Percentiles rank a stretch among this genome's conserved stretches.
Evolutionary conservation across 2,113 vertebrate genomes (phyloP).

Genomic region (Vanacampus margaritifer): DNA sequence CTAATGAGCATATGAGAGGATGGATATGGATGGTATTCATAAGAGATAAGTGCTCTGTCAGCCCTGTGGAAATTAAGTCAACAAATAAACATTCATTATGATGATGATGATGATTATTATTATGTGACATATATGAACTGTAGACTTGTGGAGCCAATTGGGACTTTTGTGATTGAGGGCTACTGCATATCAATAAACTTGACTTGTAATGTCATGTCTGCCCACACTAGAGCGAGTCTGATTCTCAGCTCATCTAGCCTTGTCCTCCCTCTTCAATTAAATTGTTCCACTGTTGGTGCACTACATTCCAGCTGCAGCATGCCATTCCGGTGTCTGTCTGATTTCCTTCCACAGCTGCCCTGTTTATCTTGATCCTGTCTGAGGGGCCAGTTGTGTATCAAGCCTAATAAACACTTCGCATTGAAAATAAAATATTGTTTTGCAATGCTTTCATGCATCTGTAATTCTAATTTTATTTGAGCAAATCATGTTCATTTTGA

Average conservation of each 20-base stretch:
- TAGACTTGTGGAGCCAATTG: background rate
- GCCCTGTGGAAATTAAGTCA: no score
- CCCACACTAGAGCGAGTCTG: background rate
- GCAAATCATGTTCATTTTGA: background rate
- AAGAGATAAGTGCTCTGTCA: no score
- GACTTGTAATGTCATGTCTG: background rate
- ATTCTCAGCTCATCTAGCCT: background rate
- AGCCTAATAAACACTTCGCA: background rate
- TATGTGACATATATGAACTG: background rate
- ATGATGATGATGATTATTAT: no score
- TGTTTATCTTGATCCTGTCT: background rate
- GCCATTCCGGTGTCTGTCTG: slow-evolving; percentile 3
- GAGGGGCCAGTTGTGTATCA: background rate
- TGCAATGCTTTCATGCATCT: background rate
- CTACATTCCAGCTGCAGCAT: slow-evolving; percentile 1
- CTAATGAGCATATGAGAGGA: no score
- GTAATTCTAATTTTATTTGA: background rate
- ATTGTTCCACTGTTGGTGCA: background rate
- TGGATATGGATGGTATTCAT: no score
- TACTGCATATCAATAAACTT: background rate
- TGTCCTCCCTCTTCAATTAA: background rate
- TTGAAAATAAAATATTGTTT: background rate
- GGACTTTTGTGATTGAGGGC: background rate
- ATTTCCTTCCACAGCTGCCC: background rate
- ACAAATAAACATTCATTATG: background rate